Conservation (phyloP, 1,140 invertebrate genomes). For the Patella vulgata region DNA sequence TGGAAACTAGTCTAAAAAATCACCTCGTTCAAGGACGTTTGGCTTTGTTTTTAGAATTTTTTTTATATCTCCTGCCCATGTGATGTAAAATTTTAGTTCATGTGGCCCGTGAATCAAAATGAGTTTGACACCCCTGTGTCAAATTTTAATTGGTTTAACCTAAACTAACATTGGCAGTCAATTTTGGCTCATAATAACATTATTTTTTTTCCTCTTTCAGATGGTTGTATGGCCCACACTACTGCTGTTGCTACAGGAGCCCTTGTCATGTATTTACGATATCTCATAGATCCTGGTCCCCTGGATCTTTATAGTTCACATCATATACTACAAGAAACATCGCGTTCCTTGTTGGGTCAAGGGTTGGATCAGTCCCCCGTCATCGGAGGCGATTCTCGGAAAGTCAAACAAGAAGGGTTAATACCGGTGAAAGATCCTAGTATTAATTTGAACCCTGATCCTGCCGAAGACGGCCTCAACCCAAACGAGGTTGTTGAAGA, state of each 20-base stretch:
- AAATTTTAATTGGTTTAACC: too few relatives aligned
- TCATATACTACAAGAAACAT: conserved; percentile 21
- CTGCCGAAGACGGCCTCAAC: conserved; percentile 25
- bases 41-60: too few relatives aligned
- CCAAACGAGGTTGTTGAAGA: conserved; percentile 16
- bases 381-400: background rate
- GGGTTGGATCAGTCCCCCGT: background rate
- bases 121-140: too few relatives aligned
- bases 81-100: too few relatives aligned
- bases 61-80: too few relatives aligned
- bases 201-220: too few relatives aligned
- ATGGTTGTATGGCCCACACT: conserved; percentile 58
- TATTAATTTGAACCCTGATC: conserved; percentile 4
- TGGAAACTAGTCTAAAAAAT: too few relatives aligned
- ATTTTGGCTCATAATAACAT: too few relatives aligned
- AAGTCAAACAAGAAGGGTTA: background rate
- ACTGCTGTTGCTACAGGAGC: conserved; percentile 60
- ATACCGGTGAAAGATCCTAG: conserved; percentile 1
- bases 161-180: too few relatives aligned
- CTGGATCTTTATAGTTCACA: conserved; percentile 33
- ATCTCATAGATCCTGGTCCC: conserved; percentile 49
- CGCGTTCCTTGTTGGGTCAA: conserved; percentile 2
- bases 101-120: too few relatives aligned
- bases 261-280: conserved; percentile 56
- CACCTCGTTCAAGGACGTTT: too few relatives aligned